Evolutionary conservation across 2,888 invertebrate genomes (phyloP).

Genomic region (Laothoe populi): DNA sequence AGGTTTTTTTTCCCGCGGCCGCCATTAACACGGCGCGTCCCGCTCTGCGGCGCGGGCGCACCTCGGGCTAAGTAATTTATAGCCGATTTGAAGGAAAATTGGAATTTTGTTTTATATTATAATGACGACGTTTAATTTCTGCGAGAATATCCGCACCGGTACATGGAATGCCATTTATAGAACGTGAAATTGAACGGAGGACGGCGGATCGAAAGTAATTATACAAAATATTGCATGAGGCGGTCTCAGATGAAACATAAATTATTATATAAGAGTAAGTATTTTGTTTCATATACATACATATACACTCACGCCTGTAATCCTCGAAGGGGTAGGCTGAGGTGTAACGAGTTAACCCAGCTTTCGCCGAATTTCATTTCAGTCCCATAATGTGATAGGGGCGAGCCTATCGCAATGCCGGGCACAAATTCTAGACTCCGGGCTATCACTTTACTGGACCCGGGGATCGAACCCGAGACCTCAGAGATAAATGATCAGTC

Average conservation of each 20-base stretch:
- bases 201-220: constrained; percentile 21
- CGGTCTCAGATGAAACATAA: constrained; percentile 23
- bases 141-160: constrained; percentile 46
- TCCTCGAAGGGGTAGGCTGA: too few relatives aligned
- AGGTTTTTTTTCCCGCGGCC: constrained; percentile 55
- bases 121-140: constrained; percentile 41
- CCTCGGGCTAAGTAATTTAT: constrained; percentile 71
- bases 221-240: constrained; percentile 24
- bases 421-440: too few relatives aligned
- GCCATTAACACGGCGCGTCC: constrained; percentile 62
- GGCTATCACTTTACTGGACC: too few relatives aligned
- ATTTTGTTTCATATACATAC: too few relatives aligned
- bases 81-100: constrained; percentile 74
- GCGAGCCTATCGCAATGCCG: too few relatives aligned
- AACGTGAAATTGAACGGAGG: constrained; percentile 35
- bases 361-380: too few relatives aligned
- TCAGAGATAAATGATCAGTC: too few relatives aligned
- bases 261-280: not conserved
- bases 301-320: too few relatives aligned
- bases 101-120: constrained; percentile 64
- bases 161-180: constrained; percentile 48
- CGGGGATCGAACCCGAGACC: too few relatives aligned
- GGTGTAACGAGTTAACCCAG: too few relatives aligned
- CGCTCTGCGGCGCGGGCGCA: constrained; percentile 62
- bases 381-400: too few relatives aligned